Conservation (phyloP, 2,797 vertebrate genomes). For the Chiloscyllium punctatum region DNA sequence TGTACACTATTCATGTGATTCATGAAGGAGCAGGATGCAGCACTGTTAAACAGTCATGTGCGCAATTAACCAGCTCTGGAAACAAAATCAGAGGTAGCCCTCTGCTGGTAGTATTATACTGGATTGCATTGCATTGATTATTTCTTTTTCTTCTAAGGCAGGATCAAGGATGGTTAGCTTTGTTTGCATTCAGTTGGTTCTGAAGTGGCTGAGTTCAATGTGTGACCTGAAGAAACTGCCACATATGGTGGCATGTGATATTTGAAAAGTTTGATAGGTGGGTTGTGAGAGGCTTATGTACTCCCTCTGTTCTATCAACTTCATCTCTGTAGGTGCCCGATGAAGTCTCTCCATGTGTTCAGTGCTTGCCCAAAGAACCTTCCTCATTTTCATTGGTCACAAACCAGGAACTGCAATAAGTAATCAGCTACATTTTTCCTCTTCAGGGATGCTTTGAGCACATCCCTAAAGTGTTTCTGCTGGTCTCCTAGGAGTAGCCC, state of each 20-base stretch:
- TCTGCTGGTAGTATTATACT: background rate
- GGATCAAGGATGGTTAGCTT: background rate
- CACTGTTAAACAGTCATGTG: background rate
- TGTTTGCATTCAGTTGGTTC: background rate
- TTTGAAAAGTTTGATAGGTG: background rate
- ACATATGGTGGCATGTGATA: background rate
- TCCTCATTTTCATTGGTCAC: background rate
- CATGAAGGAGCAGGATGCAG: background rate
- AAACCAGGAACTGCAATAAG: background rate
- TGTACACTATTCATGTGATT: background rate
- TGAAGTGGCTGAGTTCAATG: background rate
- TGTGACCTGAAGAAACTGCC: background rate
- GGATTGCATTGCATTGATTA: background rate
- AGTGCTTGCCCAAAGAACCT: background rate
- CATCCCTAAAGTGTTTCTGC: no score
- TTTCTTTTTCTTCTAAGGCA: no score
- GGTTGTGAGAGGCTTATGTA: background rate
- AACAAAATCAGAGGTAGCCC: background rate
- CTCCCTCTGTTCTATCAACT: no score
- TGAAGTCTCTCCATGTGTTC: no score
- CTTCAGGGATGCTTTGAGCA: background rate
- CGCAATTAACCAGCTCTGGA: background rate
- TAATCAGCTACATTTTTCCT: background rate
- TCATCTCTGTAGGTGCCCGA: background rate
- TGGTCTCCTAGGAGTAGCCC: background rate